Evolutionary conservation across 2,888 invertebrate genomes (phyloP), one percentile per base, ranked within the genome.

Genomic region (Mayetiola destructor): DNA sequence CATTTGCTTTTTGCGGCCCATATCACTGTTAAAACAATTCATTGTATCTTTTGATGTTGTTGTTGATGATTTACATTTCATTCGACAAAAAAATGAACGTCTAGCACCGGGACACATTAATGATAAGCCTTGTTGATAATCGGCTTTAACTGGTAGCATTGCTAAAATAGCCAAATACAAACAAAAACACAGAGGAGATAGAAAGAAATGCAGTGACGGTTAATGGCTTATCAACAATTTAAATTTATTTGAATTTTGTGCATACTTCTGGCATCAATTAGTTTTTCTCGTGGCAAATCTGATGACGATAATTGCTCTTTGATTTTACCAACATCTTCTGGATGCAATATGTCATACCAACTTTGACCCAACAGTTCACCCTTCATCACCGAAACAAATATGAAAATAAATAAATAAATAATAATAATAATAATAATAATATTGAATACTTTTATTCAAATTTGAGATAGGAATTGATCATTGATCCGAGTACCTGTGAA

Each of bases 211-310:
- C 18, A 20, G 14, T n/a, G 5, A 20, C 14, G 20, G 20, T 20
- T 42, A 23, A 14, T 48, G 21, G n/a, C 10, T 23, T 48, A 5
- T 10, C 2, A 23, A 23, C 10, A 6, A 48, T 48, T 4, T 18
- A 3, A 21, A 48, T 14, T 55, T 58, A 75, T 79, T 77, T 73
- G n/a, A n/a, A n/a, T n/a, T n/a, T n/a, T n/a, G n/a, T n/a, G n/a
- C n/a, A n/a, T n/a, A 92, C 91, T 92, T 78, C 91, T 92, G 56
- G 90, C 89, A 73, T 94, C 93, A 64, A 93, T 91, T 61, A 93
- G 77, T 62, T 90, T 77, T 73, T 93, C 92, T 39, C 92, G 76
- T 0, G 92, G 91, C 61, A 90, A 79, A 73, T 94, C 92, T 0
- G 90, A 85, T 0, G 92, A 88, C 0, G 91, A 89, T 5, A 95